A percentile compares a stretch with the other conserved stretches of the same genome.
These are phyloP conservation scores for Centropus bengalensis DNA, from an alignment of 2,113 vertebrate genomes.

Conservation along the genomic window DNA sequence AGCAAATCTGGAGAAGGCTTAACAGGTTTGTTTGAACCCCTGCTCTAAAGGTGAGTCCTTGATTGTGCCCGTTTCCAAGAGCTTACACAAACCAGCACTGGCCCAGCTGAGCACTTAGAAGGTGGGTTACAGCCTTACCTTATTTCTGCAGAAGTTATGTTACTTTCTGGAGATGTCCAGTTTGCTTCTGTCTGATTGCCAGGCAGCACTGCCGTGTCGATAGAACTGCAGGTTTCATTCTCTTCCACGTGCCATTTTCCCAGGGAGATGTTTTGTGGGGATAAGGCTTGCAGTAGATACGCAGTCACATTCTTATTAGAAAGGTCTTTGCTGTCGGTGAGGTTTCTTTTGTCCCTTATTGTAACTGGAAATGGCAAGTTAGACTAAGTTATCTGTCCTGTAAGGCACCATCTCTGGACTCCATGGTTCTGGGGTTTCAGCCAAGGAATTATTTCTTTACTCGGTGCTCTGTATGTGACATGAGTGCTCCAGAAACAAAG, in stretches of 20 bases:
- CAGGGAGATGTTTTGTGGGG: accelerated
- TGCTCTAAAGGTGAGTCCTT: neutral
- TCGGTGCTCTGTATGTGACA: neutral
- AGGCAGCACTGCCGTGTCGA: accelerated
- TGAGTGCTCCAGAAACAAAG: neutral
- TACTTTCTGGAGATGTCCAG: neutral
- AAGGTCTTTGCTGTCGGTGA: neutral
- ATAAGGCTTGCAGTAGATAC: conserved; percentile 11
- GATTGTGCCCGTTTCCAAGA: neutral
- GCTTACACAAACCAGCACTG: neutral
- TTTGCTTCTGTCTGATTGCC: accelerated
- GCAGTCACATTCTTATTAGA: accelerated
- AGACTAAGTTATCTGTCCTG: neutral
- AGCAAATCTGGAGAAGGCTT: neutral
- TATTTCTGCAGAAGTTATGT: neutral
- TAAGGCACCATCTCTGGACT: neutral
- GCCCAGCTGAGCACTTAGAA: neutral
- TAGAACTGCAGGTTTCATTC: accelerated
- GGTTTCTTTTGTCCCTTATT: neutral
- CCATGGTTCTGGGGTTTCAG: neutral
- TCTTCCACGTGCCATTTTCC: accelerated
- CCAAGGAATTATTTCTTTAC: neutral
- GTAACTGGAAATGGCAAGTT: neutral
- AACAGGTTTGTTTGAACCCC: neutral
- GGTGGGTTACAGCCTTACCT: conserved; percentile 19